A percentile compares a stretch with the other conserved stretches of the same genome.
Conservation (phyloP, 2,888 invertebrate genomes). For the Orthonevra nobilis region DNA sequence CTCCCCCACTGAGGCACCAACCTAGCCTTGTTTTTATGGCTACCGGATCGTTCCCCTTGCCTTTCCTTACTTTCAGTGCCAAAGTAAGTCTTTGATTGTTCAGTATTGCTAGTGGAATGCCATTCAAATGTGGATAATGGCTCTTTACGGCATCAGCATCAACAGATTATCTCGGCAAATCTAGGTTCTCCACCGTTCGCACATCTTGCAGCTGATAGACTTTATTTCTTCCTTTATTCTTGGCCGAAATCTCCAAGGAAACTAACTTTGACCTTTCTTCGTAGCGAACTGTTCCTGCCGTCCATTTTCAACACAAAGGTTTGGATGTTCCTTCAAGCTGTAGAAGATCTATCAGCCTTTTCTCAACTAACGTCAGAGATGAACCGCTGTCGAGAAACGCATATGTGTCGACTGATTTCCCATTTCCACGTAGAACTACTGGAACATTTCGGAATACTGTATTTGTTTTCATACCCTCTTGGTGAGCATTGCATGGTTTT, state of each 20-base stretch:
- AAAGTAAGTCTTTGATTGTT: slow-evolving; percentile 1
- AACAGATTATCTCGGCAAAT: neutral
- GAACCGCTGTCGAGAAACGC: slow-evolving; percentile 14
- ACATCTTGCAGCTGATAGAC: neutral
- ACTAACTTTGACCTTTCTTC: too few relatives aligned
- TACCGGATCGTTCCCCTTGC: neutral
- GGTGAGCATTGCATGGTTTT: neutral
- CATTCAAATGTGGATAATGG: neutral
- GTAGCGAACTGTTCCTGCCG: neutral
- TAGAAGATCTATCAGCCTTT: neutral
- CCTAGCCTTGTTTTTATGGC: slow-evolving; percentile 2
- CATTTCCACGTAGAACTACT: slow-evolving; percentile 1
- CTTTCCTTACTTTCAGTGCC: neutral
- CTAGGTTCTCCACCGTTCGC: neutral
- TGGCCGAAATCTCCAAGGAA: neutral
- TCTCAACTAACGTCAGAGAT: neutral
- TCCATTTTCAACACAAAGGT: slow-evolving; percentile 16
- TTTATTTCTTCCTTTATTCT: neutral
- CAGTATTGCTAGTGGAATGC: neutral
- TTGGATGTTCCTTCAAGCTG: neutral
- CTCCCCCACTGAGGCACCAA: neutral
- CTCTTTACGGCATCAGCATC: neutral
- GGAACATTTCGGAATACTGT: neutral
- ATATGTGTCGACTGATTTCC: neutral
- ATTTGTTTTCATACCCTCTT: neutral